A percentile compares a stretch with the other conserved stretches of the same genome.
phyloP scores from a whole-genome alignment of 53 echinoderm and acorn worm genomes.

The Apostichopus leukothele region DNA sequence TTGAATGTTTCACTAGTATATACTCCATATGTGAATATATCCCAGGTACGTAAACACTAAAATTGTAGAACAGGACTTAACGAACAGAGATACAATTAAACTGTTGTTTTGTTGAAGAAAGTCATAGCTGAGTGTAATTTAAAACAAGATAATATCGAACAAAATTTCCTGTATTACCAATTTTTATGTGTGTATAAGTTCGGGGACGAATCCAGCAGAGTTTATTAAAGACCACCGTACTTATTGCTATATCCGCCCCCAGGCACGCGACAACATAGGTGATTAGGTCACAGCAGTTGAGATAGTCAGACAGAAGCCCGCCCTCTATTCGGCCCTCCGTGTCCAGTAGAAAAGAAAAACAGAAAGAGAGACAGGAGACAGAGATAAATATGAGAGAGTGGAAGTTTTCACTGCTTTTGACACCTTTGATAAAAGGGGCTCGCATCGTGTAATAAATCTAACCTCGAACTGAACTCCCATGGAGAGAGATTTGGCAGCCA shows the following conservation, averaged over 20 bases:
- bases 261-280: constrained; percentile 41
- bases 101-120: too few species aligned
- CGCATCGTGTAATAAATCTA: neutral
- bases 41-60: too few species aligned
- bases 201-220: too few species aligned
- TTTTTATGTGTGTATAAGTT: too few species aligned
- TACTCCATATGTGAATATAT: too few species aligned
- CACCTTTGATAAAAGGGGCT: neutral
- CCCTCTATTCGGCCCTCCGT: neutral
- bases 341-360: neutral
- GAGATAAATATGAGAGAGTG: neutral
- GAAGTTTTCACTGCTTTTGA: neutral
- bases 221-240: too few species aligned
- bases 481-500: neutral
- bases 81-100: too few species aligned
- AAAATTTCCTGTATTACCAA: too few species aligned
- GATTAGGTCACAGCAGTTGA: neutral
- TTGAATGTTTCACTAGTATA: too few species aligned
- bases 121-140: too few species aligned
- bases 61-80: too few species aligned
- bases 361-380: neutral
- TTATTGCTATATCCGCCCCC: neutral
- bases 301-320: neutral
- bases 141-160: too few species aligned
- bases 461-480: neutral